Evolutionary conservation across 2,888 invertebrate species (phyloP), one percentile per base, ranked within the genome.

Genomic region (Dermolepida albohirtum): DNA sequence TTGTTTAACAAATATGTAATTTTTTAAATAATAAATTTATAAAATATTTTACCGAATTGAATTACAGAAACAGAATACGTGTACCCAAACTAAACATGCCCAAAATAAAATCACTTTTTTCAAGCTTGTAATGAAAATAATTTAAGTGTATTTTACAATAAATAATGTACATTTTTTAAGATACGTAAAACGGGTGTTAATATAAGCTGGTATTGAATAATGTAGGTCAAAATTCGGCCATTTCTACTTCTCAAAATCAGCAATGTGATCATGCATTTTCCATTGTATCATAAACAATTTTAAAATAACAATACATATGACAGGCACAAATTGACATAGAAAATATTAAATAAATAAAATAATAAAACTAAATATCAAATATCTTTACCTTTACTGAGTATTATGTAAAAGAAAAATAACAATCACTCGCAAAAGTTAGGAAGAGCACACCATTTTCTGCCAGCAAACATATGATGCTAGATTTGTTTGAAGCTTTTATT

Each of bases 161-260:
- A 39, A 62, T 16, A 16, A 29, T 34, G 34, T 17, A 34, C 47
- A 22, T 47, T 57, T 57, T 29, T 49, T n/a, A 17, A 17, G 39
- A 57, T 8, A 47, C 27, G 54, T 43, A 66, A 34, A 54, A 66
- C 66, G 49, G 49, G 50, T 47, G 40, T 40, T 47, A 55, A 66
- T 47, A 57, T 22, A 49, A 49, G 74, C 73, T 74, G 74, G 70
- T 76, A 74, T 77, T 75, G 72, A 75, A 76, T 74, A 81, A 83
- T 82, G 80, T 84, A 83, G 84, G 84, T 84, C 84, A 84, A 80
- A 83, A 81, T 81, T 83, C 84, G 81, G 83, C 84, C 84, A 84
- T 84, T 83, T 79, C 78, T 78, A 79, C 79, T 71, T 74, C 76
- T 76, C 77, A 77, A 82, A 75, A 74, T 74, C 71, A 73, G 75